Evolutionary conservation across 2,797 vertebrate species (phyloP), one percentile per base, ranked within the genome.

Genomic region (Discoglossus pictus): DNA sequence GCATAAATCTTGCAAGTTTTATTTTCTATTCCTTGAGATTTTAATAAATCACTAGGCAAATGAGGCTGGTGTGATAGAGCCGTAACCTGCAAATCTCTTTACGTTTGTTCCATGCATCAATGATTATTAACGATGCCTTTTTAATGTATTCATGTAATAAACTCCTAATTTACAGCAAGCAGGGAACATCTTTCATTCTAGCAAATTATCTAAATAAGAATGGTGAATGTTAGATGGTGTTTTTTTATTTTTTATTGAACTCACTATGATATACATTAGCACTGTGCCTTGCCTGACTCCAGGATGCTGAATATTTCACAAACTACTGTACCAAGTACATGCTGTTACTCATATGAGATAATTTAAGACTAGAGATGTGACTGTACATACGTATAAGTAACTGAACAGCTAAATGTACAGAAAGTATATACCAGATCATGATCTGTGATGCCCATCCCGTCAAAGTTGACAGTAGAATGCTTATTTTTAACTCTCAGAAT

Each of bases 31-130:
- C 40, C 11, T 58, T 66, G 39, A 75, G 74, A 74, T 75, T 75
- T 79, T 76, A 78, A 77, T 79, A 75, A 73, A 81, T 76, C 58
- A 75, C 56, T 47, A 66, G 76, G 38, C 44, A 81, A 72, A 79
- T 24, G 46, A 78, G 61, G 54, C 43, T 78, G 7, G 17, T 76
- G 52, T 69, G 68, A 76, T 75, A 65, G 43, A 80, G 53, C 73
- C 46, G 72, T 80, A 79, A 73, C 58, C 74, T 71, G 42, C 9
- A 79, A 72, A 74, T 76, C 72, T 80, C 72, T 76, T 23, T 62
- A 58, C 76, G 72, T 75, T 58, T 65, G 16, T 75, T 82, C 38
- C 15, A 23, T 64, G 60, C 59, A 62, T 75, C 74, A 72, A 54
- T 80, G 74, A 70, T 77, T 79, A 61, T 75, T 82, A 80, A 73